phyloP scores from a whole-genome alignment of 53 echinoderm and acorn worm species.

The Apostichopus leukothele region DNA sequence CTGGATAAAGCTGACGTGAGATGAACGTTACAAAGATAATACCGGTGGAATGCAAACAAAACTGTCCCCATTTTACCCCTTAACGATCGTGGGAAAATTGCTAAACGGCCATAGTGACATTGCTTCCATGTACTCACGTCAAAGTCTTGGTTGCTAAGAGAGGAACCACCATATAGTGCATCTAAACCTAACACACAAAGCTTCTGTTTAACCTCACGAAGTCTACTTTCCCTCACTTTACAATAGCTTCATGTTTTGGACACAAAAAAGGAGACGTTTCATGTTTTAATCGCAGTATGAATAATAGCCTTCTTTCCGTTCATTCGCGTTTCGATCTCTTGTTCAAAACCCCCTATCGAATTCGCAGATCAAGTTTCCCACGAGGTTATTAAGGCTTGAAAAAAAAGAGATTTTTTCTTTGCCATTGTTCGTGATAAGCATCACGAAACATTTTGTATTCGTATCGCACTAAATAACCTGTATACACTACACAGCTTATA shows the following conservation, averaged over 20 bases:
- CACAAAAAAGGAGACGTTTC: not conserved
- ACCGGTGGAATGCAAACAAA: slow-evolving; percentile 26
- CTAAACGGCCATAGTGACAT: not conserved
- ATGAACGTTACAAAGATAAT: slow-evolving; percentile 34
- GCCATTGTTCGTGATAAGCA: slow-evolving; percentile 24
- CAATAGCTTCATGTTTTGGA: not conserved
- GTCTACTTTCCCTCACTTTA: not conserved
- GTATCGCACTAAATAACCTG: not conserved
- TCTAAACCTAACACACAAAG: not conserved
- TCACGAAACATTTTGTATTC: slow-evolving; percentile 38
- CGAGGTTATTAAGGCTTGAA: slow-evolving; percentile 22
- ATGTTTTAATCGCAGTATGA: slow-evolving; percentile 6
- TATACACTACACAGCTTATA: not conserved
- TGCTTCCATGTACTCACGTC: not conserved
- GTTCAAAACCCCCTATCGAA: slow-evolving; percentile 13
- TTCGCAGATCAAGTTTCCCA: slow-evolving; percentile 38
- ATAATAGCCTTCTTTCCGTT: not conserved
- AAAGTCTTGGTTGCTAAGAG: not conserved
- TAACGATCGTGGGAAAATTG: slow-evolving; percentile 40
- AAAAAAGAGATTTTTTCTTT: not conserved
- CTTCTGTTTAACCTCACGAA: not conserved
- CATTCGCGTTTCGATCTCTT: slow-evolving; percentile 9
- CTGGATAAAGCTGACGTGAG: slow-evolving; percentile 23
- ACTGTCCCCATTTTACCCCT: slow-evolving; percentile 26
- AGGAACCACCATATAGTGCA: not conserved